These are phyloP conservation scores for Stigmatopora argus DNA, from an alignment of 2,113 vertebrate genomes.

Conservation along the genomic window DNA sequence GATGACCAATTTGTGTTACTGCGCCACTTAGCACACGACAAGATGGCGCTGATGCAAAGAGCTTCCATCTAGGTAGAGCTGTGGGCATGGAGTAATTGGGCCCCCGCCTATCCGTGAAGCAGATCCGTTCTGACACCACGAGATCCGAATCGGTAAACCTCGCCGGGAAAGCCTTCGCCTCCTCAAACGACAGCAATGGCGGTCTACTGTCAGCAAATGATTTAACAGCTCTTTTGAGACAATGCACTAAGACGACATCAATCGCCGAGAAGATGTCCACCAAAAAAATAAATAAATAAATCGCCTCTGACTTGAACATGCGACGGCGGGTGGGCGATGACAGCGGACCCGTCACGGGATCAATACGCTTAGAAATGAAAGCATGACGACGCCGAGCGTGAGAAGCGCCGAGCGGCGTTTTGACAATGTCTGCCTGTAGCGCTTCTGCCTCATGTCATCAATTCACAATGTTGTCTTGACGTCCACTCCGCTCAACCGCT, in stretches of 20 bases:
- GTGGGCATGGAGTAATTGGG: conserved; percentile 39
- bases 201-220: conserved; percentile 33
- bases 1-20: conserved; percentile 30
- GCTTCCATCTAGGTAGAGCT: conserved; percentile 32
- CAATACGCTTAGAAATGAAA: conserved; percentile 31
- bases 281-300: conserved; percentile 8
- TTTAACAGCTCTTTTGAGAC: conserved; percentile 42
- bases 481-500: conserved; percentile 22
- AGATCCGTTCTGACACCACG: conserved; percentile 45
- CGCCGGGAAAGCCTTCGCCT: conserved; percentile 19
- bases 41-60: conserved; percentile 11
- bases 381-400: conserved; percentile 22
- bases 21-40: neutral
- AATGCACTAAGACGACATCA: conserved; percentile 33
- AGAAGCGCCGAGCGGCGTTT: conserved; percentile 17
- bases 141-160: conserved; percentile 32
- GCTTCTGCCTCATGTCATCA: conserved; percentile 30
- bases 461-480: conserved; percentile 42
- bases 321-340: conserved; percentile 16
- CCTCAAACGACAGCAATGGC: conserved; percentile 34
- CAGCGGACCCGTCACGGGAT: conserved; percentile 29
- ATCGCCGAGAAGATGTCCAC: conserved; percentile 4
- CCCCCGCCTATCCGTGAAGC: conserved; percentile 37
- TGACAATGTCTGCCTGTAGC: conserved; percentile 12
- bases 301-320: neutral